Base-by-base conservation (phyloP, 2,113 vertebrate genomes). In the Hirundichthys speculiger region DNA sequence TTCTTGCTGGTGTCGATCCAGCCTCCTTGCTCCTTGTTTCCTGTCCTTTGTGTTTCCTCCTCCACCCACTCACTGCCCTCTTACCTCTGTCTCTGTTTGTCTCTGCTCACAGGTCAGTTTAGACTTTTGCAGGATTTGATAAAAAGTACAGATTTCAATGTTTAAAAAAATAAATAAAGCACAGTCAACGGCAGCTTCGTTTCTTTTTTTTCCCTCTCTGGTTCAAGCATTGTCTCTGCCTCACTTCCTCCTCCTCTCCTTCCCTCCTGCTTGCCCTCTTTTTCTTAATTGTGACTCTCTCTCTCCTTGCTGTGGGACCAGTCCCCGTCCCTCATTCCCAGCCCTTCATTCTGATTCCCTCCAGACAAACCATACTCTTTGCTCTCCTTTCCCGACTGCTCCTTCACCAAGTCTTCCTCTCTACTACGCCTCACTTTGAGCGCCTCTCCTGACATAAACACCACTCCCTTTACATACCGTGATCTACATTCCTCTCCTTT, bases 241-340 rank as follows among this genome's bases (percentile, higher is more conserved):
- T 22, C 21, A 39, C 18, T n/a, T n/a, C n/a, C n/a, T 46, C 47
- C 16, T 39, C 27, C 59, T 49, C 22, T 59, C 15, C 27, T 18
- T 18, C 49, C 19, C 22, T 24, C 30, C 60, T 21, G 14, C 47
- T 30, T 64, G 49, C 22, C 53, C 68, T 68, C 51, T 12, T 70
- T 73, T 47, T 43, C 70, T 73, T 55, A 22, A 69, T 64, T 78
- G 46, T 64, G 64, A 62, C 73, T 58, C 20, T 47, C 24, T 12
- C 55, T 79, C 55, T 61, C 69, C 13, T 14, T 13, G 70, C 59
- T n/a, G n/a, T n/a, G n/a, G n/a, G n/a, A n/a, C 68, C 56, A 46
- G 43, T n/a, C n/a, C 59, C 69, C 70, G 68, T 68, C 56, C 80
- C 56, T 43, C 55, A 49, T 57, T 62, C 3, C 25, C 25, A 52